Conservation (phyloP, 1,140 invertebrate species). For the Ceratina japonica region DNA sequence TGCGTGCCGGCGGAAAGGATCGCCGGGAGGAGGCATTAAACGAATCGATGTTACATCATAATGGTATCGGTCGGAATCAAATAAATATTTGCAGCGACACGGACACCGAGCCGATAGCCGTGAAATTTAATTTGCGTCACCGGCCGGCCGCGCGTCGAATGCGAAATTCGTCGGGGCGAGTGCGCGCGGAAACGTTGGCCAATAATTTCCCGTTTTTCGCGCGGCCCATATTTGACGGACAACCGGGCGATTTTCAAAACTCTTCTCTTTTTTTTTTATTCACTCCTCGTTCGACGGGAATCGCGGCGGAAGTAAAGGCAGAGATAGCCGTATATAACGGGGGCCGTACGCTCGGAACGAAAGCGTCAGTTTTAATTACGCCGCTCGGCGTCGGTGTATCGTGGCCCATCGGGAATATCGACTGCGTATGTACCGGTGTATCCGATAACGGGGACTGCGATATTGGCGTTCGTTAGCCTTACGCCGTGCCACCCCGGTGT, state of each 20-base stretch:
- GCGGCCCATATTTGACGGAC: slow-evolving; percentile 23
- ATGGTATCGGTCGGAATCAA: slow-evolving; percentile 26
- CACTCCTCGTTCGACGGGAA: slow-evolving; percentile 14
- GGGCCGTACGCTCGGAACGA: slow-evolving; percentile 50
- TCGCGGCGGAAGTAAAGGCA: slow-evolving; percentile 49
- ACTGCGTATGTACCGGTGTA: slow-evolving; percentile 50
- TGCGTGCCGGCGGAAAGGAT: too few species aligned
- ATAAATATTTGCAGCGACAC: slow-evolving; percentile 41
- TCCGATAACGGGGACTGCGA: slow-evolving; percentile 51
- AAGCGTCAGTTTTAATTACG: slow-evolving; percentile 71
- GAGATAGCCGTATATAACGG: slow-evolving; percentile 30
- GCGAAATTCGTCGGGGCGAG: background rate
- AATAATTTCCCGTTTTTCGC: slow-evolving; percentile 44
- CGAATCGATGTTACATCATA: slow-evolving; percentile 36
- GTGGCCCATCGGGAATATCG: slow-evolving; percentile 55
- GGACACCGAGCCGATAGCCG: slow-evolving; percentile 6
- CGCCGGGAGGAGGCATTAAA: slow-evolving; percentile 24
- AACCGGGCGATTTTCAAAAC: slow-evolving; percentile 41
- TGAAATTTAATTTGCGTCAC: slow-evolving; percentile 45
- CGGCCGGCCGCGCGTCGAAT: slow-evolving; percentile 7
- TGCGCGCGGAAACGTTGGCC: slow-evolving; percentile 10
- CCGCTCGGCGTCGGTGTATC: slow-evolving; percentile 42
- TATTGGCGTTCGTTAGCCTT: slow-evolving; percentile 58
- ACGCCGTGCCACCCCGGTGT: slow-evolving; percentile 30
- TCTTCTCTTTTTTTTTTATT: background rate